phyloP scores from a whole-genome alignment of 2,113 vertebrate genomes.

The Dryoscopus gambensis region DNA sequence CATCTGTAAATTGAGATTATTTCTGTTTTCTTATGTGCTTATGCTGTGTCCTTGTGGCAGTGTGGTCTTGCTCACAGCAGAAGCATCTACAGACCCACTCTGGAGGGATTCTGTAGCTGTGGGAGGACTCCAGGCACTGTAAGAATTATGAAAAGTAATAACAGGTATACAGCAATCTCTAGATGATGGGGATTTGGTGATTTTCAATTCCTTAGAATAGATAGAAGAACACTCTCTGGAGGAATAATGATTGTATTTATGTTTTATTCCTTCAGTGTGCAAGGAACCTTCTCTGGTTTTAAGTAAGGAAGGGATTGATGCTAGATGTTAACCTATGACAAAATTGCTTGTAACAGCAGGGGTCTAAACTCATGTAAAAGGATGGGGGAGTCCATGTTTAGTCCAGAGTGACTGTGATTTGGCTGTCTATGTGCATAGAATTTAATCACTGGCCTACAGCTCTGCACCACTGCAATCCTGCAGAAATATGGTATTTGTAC shows the following conservation, averaged over 20 bases:
- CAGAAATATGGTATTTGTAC: neutral
- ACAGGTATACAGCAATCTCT: neutral
- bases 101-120: neutral
- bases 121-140: neutral
- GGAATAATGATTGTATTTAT: neutral
- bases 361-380: neutral
- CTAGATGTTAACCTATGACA: neutral
- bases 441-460: neutral
- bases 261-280: neutral
- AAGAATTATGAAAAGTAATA: neutral
- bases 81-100: neutral
- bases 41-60: neutral
- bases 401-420: neutral
- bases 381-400: neutral
- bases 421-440: neutral
- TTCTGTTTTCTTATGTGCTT: neutral
- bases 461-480: neutral
- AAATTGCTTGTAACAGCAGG: neutral
- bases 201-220: neutral
- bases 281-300: neutral
- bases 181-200: neutral
- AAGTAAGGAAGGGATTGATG: neutral
- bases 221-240: neutral
- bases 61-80: rapidly evolving
- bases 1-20: neutral